Evolutionary conservation across 2,888 invertebrate genomes (phyloP).

Genomic region (Hemicrepidius hirtus): DNA sequence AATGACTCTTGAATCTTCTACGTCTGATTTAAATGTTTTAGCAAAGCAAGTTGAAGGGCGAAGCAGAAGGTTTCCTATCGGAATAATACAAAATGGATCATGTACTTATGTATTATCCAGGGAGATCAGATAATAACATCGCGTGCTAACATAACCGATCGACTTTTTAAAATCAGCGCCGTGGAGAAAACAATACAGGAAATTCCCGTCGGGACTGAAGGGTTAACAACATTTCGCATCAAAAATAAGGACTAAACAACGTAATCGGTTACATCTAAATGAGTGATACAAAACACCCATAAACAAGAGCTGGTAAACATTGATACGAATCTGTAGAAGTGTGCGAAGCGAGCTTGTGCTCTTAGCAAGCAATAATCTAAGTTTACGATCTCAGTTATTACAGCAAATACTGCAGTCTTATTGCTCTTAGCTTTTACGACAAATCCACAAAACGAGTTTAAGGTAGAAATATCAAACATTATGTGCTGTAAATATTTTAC

Average conservation of each 20-base stretch:
- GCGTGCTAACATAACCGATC: constrained; percentile 2
- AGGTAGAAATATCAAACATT: constrained; percentile 27
- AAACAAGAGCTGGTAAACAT: constrained; percentile 30
- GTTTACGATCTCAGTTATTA: constrained; percentile 39
- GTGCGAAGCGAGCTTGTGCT: constrained; percentile 22
- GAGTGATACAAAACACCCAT: constrained; percentile 32
- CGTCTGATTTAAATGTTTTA: too few species aligned
- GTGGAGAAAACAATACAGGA: background rate
- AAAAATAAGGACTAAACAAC: constrained; percentile 18
- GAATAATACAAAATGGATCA: background rate
- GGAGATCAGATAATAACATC: constrained; percentile 15
- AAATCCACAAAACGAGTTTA: constrained; percentile 34
- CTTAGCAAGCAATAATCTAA: constrained; percentile 37
- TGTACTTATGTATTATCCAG: constrained; percentile 11
- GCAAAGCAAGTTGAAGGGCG: too few species aligned
- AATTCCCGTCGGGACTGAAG: background rate
- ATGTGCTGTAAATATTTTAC: constrained; percentile 24
- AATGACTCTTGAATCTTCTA: too few species aligned
- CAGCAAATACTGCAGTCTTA: constrained; percentile 31
- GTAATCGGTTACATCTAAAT: constrained; percentile 30
- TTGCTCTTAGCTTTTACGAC: constrained; percentile 31
- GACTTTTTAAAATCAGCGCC: constrained; percentile 15
- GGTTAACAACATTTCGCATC: constrained; percentile 18
- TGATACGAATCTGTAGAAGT: constrained; percentile 32
- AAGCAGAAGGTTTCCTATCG: background rate